Evolutionary conservation across 2,888 invertebrate species (phyloP), one percentile per base, ranked within the genome.

Genomic region (Ophion slaviceki): DNA sequence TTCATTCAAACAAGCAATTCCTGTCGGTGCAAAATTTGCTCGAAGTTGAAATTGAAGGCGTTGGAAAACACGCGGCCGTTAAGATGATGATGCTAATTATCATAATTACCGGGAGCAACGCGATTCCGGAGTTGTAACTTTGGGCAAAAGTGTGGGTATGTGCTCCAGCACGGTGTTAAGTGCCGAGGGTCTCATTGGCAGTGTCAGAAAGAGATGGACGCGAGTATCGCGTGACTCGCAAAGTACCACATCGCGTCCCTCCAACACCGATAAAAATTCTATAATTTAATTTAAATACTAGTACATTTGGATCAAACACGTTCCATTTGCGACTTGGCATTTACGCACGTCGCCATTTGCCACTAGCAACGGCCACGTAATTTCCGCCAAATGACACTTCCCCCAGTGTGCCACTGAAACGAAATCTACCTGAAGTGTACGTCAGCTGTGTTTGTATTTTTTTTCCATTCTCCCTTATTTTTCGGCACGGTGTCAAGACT

Each of bases 151-250:
- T 72, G 53, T 14, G 40, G 70, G 47, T 14, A 36, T 64, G 14
- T 57, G 40, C 36, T 53, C 62, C 53, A 75, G 47, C 74, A 47
- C 17, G 20, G 32, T 64, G 62, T 28, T 62, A 70, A 66, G 59
- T 62, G 68, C 66, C 11, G 75, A 68, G 64, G 47, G 78, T 20
- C 53, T 74, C 10, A 45, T 17, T 45, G 68, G 40, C 28, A 28
- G 57, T 32, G 71, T 45, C 47, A n/a, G 64, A 64, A 80, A 80
- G 75, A 75, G 75, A 84, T 75, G 57, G 75, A 84, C 75, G 57
- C 62, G 75, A 64, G 28, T 59, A 75, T 83, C 79, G 83, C 83
- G 83, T 83, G 83, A 79, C 79, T 47, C 7, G 28, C 14, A 17
- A 32, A 53, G 20, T 32, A 72, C 59, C 20, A n/a, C 36, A 20